Conservation (phyloP, 1,140 invertebrate species). For the Melitaea cinxia region DNA sequence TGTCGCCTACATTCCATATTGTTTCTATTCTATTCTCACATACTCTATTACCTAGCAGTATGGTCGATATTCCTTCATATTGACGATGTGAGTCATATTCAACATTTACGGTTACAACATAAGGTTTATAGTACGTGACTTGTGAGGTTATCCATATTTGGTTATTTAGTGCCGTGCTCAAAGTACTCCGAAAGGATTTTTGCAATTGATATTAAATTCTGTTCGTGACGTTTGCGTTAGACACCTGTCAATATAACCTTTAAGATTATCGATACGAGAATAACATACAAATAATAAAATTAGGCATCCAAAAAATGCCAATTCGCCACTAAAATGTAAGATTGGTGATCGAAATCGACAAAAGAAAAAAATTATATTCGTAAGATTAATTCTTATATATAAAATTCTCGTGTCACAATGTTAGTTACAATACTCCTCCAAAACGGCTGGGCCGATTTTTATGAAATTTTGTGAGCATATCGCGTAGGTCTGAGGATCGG, state of each 20-base stretch:
- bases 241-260: not conserved
- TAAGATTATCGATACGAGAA: not conserved
- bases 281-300: not conserved
- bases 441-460: no score
- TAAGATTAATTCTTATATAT: no score
- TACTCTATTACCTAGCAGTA: slow-evolving; percentile 30
- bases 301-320: no score
- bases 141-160: slow-evolving; percentile 44
- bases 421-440: no score
- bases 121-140: slow-evolving; percentile 43
- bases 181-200: slow-evolving; percentile 20
- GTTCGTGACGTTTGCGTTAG: not conserved
- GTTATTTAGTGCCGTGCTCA: slow-evolving; percentile 38
- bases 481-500: no score
- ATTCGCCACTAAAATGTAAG: no score
- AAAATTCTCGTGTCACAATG: no score
- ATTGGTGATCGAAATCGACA: no score
- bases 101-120: slow-evolving; percentile 41
- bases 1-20: slow-evolving; percentile 51
- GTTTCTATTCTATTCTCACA: slow-evolving; percentile 2
- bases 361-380: no score
- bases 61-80: slow-evolving; percentile 35
- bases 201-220: not conserved
- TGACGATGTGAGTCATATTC: slow-evolving; percentile 34
- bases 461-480: no score